A percentile compares a stretch with the other conserved stretches of the same genome.
phyloP scores from a whole-genome alignment of 2,113 vertebrate genomes.

The Eudyptes chrysolophus region DNA sequence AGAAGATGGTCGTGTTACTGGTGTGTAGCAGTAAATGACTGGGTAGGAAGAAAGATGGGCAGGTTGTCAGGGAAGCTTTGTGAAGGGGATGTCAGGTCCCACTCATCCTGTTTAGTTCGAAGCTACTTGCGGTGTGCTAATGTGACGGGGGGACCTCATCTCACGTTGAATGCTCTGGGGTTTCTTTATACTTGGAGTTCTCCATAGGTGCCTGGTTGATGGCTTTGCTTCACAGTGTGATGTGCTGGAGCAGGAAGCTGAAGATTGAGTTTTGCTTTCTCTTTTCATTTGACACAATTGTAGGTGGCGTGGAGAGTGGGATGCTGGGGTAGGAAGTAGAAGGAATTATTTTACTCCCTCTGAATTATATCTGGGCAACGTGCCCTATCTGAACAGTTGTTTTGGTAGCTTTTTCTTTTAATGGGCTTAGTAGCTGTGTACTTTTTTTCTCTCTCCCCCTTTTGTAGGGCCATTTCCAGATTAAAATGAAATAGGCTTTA shows the following conservation, averaged over 20 bases:
- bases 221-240: background rate
- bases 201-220: background rate
- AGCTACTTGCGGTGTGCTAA: background rate
- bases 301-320: background rate
- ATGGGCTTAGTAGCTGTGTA: background rate
- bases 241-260: background rate
- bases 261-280: constrained; percentile 1
- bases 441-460: background rate
- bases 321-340: constrained; percentile 25
- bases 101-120: background rate
- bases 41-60: background rate
- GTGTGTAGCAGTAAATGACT: background rate
- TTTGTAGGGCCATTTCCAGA: background rate
- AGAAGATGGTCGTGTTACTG: background rate
- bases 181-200: background rate
- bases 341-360: constrained; percentile 28
- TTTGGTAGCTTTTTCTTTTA: background rate
- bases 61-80: background rate
- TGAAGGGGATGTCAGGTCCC: background rate
- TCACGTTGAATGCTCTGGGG: background rate
- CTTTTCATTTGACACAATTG: background rate
- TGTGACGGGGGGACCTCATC: background rate
- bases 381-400: constrained; percentile 49
- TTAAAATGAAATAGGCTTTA: background rate
- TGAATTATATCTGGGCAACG: constrained; percentile 21